Conservation (phyloP, 2,888 invertebrate genomes). For the Drosophila multiciliata region DNA sequence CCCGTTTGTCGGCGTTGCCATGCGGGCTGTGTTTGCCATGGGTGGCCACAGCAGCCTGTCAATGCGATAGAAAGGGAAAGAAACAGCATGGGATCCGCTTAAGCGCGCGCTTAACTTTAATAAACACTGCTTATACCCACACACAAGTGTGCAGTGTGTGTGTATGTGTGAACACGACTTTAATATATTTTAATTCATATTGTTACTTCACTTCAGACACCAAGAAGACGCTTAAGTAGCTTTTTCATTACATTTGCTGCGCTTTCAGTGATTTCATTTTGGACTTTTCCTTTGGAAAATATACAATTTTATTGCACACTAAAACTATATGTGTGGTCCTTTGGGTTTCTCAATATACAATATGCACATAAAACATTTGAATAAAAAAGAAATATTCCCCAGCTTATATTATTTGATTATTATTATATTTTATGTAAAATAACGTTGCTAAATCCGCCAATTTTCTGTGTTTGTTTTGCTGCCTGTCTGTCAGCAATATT, state of each 20-base stretch:
- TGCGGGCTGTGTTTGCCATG: slow-evolving; percentile 40
- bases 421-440: background rate
- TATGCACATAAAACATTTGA: too few species aligned
- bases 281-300: slow-evolving; percentile 12
- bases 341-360: background rate
- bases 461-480: slow-evolving; percentile 24
- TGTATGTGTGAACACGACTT: slow-evolving; percentile 31
- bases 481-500: slow-evolving; percentile 52
- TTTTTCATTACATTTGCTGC: slow-evolving; percentile 5
- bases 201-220: slow-evolving; percentile 36
- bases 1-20: slow-evolving; percentile 48
- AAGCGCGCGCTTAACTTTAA: slow-evolving; percentile 59
- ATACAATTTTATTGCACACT: slow-evolving; percentile 12
- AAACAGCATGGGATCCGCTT: slow-evolving; percentile 4
- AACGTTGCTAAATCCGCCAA: background rate
- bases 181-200: slow-evolving; percentile 60
- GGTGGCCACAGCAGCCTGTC: slow-evolving; percentile 17
- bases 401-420: background rate
- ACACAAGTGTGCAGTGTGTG: slow-evolving; percentile 8
- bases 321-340: background rate
- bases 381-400: too few species aligned
- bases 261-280: background rate
- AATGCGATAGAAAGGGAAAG: slow-evolving; percentile 9
- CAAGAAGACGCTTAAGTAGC: background rate
- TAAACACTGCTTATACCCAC: slow-evolving; percentile 36